Evolutionary conservation across 37 sponge, comb jelly and placozoan genomes (phyloP).

Genomic region (Crambe crambe): DNA sequence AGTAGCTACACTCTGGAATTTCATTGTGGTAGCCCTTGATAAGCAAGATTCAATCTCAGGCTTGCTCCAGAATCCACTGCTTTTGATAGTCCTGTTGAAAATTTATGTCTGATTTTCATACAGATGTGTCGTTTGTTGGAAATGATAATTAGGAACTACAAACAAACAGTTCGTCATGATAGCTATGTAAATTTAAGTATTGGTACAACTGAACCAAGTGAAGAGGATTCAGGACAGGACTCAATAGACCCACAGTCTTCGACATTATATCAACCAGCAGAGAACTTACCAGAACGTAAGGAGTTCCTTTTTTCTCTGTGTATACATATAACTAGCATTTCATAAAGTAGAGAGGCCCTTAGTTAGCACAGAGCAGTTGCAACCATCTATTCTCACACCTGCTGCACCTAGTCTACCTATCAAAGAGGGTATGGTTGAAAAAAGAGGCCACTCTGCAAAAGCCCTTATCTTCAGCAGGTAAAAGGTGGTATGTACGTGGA

Average conservation of each 20-base stretch:
- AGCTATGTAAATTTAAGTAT: no score
- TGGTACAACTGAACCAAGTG: no score
- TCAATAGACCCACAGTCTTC: no score
- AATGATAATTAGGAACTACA: background rate
- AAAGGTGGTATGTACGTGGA: background rate
- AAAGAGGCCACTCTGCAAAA: conserved; percentile 78
- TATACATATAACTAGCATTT: no score
- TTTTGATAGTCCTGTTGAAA: background rate
- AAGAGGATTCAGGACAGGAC: no score
- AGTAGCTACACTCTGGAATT: no score
- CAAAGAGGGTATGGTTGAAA: conserved; percentile 83
- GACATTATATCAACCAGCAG: no score
- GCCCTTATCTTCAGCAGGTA: conserved; percentile 83
- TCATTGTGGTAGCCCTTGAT: no score
- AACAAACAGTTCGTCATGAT: background rate
- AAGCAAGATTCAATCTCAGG: background rate
- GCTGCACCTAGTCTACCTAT: conserved; percentile 2
- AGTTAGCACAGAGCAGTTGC: no score
- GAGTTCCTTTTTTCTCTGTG: no score
- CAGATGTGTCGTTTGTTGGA: conserved; percentile 48
- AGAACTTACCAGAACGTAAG: no score
- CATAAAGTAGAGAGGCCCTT: no score
- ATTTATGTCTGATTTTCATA: background rate
- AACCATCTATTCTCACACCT: background rate
- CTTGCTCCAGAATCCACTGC: background rate